phyloP scores from a whole-genome alignment of 2,113 vertebrate genomes.

The Dicaeum eximium region DNA sequence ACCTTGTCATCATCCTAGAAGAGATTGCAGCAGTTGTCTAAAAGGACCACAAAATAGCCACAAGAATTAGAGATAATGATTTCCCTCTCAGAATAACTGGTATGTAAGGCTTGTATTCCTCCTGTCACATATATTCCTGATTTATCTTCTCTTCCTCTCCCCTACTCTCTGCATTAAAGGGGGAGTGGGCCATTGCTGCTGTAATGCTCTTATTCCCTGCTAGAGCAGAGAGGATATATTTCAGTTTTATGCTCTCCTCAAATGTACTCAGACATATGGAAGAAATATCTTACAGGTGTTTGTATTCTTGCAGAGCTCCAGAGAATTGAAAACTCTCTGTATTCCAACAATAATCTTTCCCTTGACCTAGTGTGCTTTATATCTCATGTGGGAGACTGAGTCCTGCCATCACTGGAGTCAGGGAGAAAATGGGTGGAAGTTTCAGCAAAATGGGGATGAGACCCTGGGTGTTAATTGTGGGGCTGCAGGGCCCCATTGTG shows the following conservation, averaged over 20 bases:
- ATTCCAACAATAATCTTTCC: conserved; percentile 5
- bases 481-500: background rate
- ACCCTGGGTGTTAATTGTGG: background rate
- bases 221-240: conserved; percentile 7
- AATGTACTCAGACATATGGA: conserved; percentile 5
- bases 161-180: background rate
- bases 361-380: background rate
- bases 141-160: background rate
- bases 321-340: background rate
- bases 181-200: background rate
- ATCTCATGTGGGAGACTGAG: background rate
- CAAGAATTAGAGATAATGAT: background rate
- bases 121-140: background rate
- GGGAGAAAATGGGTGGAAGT: background rate
- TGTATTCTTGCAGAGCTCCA: background rate
- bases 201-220: conserved; percentile 1
- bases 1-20: background rate
- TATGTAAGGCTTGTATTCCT: background rate
- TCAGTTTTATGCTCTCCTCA: conserved; percentile 24
- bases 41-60: background rate
- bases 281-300: conserved; percentile 24
- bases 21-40: conserved; percentile 11
- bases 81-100: conserved; percentile 6
- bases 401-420: background rate
- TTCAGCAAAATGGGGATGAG: background rate